phyloP scores from a whole-genome alignment of 2,888 invertebrate genomes.

The Platynereis dumerilii region DNA sequence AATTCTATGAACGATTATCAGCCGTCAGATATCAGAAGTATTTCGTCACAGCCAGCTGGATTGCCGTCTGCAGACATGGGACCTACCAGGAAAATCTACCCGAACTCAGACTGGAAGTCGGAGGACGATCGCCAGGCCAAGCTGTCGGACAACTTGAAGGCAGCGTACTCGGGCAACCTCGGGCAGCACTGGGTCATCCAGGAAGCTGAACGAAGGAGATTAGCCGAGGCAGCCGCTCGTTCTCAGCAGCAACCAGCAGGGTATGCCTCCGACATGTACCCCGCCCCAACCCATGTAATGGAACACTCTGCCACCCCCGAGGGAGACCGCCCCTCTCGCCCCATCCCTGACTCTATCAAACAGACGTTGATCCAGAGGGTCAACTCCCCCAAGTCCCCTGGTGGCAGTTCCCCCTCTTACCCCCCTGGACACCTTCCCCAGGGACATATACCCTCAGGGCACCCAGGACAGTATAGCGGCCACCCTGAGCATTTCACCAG shows the following conservation, averaged over 20 bases:
- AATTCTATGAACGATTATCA: too few species aligned
- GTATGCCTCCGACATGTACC: neutral
- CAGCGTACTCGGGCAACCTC: constrained; percentile 3
- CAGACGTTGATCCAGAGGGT: constrained; percentile 75
- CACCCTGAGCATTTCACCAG: constrained; percentile 14
- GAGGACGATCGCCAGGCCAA: constrained; percentile 22
- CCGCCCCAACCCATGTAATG: constrained; percentile 20
- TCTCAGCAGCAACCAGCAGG: constrained; percentile 23
- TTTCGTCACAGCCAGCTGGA: too few species aligned
- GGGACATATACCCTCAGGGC: neutral
- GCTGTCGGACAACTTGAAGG: neutral
- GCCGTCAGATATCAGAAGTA: too few species aligned
- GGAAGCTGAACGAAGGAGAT: constrained; percentile 86
- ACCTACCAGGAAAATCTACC: constrained; percentile 45
- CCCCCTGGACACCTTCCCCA: neutral
- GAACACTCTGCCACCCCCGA: constrained; percentile 17
- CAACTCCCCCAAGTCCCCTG: constrained; percentile 58
- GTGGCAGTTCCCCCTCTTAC: neutral
- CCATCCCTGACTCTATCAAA: constrained; percentile 75
- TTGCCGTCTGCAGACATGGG: constrained; percentile 42
- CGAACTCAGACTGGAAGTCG: constrained; percentile 38
- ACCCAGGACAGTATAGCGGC: constrained; percentile 4
- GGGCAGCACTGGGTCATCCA: constrained; percentile 86
- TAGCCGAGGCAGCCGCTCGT: constrained; percentile 42
- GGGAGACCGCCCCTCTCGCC: constrained; percentile 46